Evolutionary conservation across 2,113 vertebrate species (phyloP).

Genomic region (Pygoscelis antarcticus): DNA sequence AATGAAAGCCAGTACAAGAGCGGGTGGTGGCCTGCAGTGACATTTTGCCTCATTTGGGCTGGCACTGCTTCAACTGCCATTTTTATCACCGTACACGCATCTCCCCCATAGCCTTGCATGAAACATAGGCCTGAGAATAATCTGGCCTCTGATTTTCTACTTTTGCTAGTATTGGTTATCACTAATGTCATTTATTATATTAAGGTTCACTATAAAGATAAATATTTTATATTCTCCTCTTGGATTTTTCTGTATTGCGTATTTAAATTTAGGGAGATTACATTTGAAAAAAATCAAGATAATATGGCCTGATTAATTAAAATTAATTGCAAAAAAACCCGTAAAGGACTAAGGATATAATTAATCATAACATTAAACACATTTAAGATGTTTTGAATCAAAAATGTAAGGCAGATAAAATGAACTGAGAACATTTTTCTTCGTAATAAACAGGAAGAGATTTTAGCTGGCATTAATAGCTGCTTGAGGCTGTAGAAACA

Average conservation of each 20-base stretch:
- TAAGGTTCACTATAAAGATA: not conserved
- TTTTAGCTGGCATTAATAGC: constrained; percentile 10
- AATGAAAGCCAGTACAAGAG: not conserved
- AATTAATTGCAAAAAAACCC: not conserved
- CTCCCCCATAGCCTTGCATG: not conserved
- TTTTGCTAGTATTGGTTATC: not conserved
- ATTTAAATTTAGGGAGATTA: not conserved
- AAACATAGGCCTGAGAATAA: not conserved
- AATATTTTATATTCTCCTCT: not conserved
- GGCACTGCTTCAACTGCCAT: not conserved
- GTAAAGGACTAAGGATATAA: not conserved
- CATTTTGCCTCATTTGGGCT: not conserved
- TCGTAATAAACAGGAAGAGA: constrained; percentile 15
- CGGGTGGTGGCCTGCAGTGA: not conserved
- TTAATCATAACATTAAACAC: not conserved
- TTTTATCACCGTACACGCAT: not conserved
- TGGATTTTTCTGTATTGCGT: not conserved
- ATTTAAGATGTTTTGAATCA: not conserved
- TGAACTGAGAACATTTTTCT: not conserved
- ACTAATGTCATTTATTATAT: not conserved
- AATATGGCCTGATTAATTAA: not conserved
- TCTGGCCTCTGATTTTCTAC: not conserved
- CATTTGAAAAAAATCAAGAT: not conserved
- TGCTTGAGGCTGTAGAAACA: not conserved
- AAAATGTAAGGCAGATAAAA: not conserved